Evolutionary conservation across 2,797 vertebrate genomes (phyloP).

Genomic region (Choloepus didactylus): DNA sequence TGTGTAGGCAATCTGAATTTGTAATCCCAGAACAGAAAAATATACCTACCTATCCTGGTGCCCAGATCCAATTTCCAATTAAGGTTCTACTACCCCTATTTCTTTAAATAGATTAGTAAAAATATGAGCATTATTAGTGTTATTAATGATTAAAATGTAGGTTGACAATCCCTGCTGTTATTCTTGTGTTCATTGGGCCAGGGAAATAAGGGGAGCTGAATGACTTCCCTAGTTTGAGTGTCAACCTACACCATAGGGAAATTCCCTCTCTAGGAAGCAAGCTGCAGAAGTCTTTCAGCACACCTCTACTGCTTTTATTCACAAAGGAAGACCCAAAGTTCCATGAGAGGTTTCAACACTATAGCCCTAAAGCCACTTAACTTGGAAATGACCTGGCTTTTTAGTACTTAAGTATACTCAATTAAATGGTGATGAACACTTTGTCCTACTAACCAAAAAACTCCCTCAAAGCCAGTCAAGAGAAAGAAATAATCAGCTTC

Average conservation of each 20-base stretch:
- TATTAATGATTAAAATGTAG: not conserved
- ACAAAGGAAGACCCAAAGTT: not conserved
- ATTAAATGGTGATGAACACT: not conserved
- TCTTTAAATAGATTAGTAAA: slow-evolving; percentile 22
- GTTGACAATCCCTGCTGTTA: not conserved
- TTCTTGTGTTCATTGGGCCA: not conserved
- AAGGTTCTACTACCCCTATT: slow-evolving; percentile 3
- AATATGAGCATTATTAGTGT: not conserved
- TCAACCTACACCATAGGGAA: not conserved
- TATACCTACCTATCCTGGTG: not conserved
- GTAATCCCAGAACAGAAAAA: not conserved
- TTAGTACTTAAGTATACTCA: not conserved
- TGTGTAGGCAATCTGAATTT: not conserved
- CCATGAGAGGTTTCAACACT: not conserved
- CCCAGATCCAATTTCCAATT: not conserved
- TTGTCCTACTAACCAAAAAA: not conserved
- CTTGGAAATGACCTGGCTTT: not conserved
- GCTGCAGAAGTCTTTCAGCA: not conserved
- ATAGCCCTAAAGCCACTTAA: not conserved
- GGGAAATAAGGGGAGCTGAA: not conserved
- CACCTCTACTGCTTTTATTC: not conserved
- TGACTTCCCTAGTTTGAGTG: not conserved
- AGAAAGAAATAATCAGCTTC: slow-evolving; percentile 17
- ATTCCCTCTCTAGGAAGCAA: not conserved
- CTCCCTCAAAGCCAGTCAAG: not conserved